Conservation (phyloP, 2,797 vertebrate species). For the Lycodopsis pacificus region DNA sequence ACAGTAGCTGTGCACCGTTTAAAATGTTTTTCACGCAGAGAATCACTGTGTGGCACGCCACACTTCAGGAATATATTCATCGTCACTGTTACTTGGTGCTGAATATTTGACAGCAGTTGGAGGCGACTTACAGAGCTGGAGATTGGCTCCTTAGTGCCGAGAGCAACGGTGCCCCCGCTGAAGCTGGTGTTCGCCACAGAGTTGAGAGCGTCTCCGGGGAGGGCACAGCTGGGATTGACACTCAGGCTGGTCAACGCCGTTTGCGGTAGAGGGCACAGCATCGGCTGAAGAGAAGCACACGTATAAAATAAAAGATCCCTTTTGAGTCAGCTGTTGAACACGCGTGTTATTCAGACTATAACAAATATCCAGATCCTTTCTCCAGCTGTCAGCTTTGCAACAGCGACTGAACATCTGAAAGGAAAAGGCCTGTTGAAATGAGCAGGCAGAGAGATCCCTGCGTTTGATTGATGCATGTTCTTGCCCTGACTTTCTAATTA, state of each 20-base stretch:
- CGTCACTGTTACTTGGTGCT: too few relatives aligned
- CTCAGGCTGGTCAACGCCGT: slow-evolving; percentile 88
- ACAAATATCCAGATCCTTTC: background rate
- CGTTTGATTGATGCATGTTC: slow-evolving; percentile 41
- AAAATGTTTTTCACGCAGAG: background rate
- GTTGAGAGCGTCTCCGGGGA: slow-evolving; percentile 93
- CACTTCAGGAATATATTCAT: background rate
- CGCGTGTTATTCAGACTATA: background rate
- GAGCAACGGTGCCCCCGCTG: slow-evolving; percentile 70
- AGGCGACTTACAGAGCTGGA: slow-evolving; percentile 84
- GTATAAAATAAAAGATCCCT: background rate
- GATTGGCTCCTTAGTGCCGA: slow-evolving; percentile 80
- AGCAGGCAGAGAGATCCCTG: slow-evolving; percentile 19
- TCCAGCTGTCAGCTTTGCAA: background rate
- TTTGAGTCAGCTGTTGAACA: background rate
- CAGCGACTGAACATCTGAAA: slow-evolving; percentile 36
- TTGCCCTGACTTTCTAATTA: slow-evolving; percentile 35
- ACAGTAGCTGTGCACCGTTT: background rate
- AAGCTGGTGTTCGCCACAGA: slow-evolving; percentile 89
- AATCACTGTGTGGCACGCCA: background rate
- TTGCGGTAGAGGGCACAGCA: slow-evolving; percentile 86
- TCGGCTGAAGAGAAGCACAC: slow-evolving; percentile 76
- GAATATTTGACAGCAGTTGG: background rate
- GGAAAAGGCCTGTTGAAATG: slow-evolving; percentile 49
- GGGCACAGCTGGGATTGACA: slow-evolving; percentile 89